Conservation (phyloP, 2,797 vertebrate genomes). For the Trachurus trachurus region DNA sequence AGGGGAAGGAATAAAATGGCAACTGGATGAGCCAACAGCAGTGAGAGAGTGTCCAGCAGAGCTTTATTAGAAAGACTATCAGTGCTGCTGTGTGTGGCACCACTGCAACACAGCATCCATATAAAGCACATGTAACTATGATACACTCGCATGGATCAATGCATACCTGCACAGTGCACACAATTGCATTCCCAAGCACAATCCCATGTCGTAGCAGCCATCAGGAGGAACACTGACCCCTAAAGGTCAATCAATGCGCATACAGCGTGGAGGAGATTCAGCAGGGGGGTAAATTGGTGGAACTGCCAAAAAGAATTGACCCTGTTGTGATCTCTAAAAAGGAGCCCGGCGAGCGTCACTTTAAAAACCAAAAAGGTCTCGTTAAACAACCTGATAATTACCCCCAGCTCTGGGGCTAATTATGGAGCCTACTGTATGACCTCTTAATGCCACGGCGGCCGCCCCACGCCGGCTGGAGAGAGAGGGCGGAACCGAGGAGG, state of each 20-base stretch:
- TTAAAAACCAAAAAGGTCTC: slow-evolving; percentile 68
- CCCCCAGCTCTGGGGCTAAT: slow-evolving; percentile 67
- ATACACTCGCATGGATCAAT: slow-evolving; percentile 25
- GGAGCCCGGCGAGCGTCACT: slow-evolving; percentile 17
- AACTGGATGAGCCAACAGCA: slow-evolving; percentile 5
- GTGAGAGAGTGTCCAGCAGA: background rate
- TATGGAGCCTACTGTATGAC: slow-evolving; percentile 70
- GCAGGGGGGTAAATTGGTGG: background rate
- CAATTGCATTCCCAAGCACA: slow-evolving; percentile 47
- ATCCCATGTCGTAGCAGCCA: slow-evolving; percentile 11
- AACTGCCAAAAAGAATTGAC: slow-evolving; percentile 35
- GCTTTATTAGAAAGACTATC: background rate
- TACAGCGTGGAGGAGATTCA: slow-evolving; percentile 17
- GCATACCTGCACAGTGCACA: slow-evolving; percentile 51
- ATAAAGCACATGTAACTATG: background rate
- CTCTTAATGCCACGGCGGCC: slow-evolving; percentile 65
- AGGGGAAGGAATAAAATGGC: background rate
- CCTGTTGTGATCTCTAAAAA: slow-evolving; percentile 51
- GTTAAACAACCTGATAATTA: slow-evolving; percentile 83
- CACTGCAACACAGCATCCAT: background rate
- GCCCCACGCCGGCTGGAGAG: slow-evolving; percentile 47
- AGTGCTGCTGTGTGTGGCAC: background rate
- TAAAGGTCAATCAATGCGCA: slow-evolving; percentile 71
- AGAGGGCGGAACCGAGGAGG: slow-evolving; percentile 70
- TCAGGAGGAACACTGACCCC: slow-evolving; percentile 82